These are phyloP conservation scores for Stictonetta naevosa DNA, from an alignment of 2,113 vertebrate species.

Conservation along the genomic window DNA sequence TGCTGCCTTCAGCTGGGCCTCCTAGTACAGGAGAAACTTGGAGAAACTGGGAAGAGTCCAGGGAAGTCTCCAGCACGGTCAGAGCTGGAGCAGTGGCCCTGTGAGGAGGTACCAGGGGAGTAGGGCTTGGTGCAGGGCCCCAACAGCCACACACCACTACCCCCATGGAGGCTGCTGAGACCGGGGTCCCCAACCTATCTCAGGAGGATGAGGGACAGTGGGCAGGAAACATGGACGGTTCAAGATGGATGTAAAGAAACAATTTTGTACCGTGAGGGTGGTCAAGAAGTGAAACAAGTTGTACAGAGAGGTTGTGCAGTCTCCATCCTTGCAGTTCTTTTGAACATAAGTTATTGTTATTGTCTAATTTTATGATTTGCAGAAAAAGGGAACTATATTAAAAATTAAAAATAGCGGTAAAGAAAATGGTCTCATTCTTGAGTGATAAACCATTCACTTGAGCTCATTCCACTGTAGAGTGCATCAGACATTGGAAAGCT, in stretches of 20 bases:
- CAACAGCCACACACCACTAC: background rate
- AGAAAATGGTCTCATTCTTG: background rate
- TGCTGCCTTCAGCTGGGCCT: background rate
- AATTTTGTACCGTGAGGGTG: too few species aligned
- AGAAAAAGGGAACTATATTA: background rate
- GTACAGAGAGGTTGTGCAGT: background rate
- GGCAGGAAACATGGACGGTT: background rate
- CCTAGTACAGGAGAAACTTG: background rate
- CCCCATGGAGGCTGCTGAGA: background rate
- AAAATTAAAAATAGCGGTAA: background rate
- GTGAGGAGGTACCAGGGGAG: background rate
- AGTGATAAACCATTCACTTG: background rate
- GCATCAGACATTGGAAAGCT: background rate
- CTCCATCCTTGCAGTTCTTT: background rate
- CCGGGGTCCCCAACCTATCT: background rate
- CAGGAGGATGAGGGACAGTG: background rate
- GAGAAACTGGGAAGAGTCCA: background rate
- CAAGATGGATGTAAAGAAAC: background rate
- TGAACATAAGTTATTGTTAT: background rate
- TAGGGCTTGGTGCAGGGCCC: background rate
- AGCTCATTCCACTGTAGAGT: background rate
- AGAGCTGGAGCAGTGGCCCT: background rate
- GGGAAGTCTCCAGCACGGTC: background rate
- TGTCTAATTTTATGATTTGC: background rate
- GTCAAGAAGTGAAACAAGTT: background rate